Evolutionary conservation across 2,888 invertebrate species (phyloP).

Genomic region (Cantharis flavilabris): DNA sequence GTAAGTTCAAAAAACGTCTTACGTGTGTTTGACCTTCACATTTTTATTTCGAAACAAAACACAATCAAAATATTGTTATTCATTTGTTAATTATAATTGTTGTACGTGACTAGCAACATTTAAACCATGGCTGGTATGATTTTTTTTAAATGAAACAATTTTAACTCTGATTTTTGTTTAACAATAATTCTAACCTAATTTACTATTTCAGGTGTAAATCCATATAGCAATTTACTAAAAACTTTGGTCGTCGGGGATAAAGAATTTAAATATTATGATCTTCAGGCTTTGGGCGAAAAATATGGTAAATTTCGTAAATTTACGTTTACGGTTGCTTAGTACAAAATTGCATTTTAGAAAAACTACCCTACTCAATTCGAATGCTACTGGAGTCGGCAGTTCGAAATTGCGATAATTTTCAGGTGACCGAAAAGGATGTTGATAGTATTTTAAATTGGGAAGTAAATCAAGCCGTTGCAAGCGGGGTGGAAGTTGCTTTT

Average conservation of each 20-base stretch:
- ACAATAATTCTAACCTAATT: slow-evolving; percentile 12
- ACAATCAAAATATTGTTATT: not conserved
- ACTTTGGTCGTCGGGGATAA: slow-evolving; percentile 64
- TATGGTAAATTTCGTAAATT: slow-evolving; percentile 70
- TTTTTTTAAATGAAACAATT: not conserved
- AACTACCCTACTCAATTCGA: slow-evolving; percentile 89
- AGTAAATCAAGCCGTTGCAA: slow-evolving; percentile 66
- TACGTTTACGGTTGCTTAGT: not conserved
- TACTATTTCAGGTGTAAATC: slow-evolving; percentile 60
- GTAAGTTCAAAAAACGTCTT: not conserved
- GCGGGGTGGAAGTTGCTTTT: slow-evolving; percentile 90
- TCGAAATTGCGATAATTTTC: slow-evolving; percentile 95
- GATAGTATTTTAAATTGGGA: slow-evolving; percentile 89
- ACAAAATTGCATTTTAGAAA: slow-evolving; percentile 58
- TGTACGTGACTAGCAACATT: slow-evolving; percentile 40
- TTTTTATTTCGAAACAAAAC: not conserved
- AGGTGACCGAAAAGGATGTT: slow-evolving; percentile 84
- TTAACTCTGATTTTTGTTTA: not conserved
- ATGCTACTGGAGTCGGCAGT: slow-evolving; percentile 94
- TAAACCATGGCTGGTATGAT: slow-evolving; percentile 42
- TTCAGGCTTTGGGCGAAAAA: slow-evolving; percentile 72
- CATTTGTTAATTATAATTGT: not conserved
- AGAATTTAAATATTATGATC: slow-evolving; percentile 78
- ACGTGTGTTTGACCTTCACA: not conserved
- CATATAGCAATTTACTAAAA: slow-evolving; percentile 66